Conservation (phyloP, 2,888 invertebrate species). For the Scaptodrosophila latifasciaeformis region DNA sequence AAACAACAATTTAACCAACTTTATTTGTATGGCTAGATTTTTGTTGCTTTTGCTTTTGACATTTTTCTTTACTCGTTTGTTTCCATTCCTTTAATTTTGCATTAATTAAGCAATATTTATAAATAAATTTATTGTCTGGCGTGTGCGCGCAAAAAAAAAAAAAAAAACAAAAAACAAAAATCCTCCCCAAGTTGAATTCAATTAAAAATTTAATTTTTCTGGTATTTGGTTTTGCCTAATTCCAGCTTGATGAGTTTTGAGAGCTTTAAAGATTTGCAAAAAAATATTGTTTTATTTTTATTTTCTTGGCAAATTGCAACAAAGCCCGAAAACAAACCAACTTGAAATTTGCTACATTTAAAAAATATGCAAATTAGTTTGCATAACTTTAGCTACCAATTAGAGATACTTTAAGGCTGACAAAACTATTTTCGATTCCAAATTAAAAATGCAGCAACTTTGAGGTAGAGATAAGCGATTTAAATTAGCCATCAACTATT, state of each 20-base stretch:
- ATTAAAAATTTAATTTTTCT: constrained; percentile 47
- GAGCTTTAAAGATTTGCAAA: constrained; percentile 26
- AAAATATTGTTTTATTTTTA: constrained; percentile 8
- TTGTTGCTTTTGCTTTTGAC: constrained; percentile 3
- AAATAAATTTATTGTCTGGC: constrained; percentile 56
- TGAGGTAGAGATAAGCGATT: no score
- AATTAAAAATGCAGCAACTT: no score
- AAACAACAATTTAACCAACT: constrained; percentile 28
- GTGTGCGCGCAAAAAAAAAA: constrained; percentile 30
- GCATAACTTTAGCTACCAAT: background rate
- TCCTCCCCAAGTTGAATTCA: constrained; percentile 22
- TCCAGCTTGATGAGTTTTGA: constrained; percentile 46
- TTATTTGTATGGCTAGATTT: constrained; percentile 21
- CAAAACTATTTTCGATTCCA: no score
- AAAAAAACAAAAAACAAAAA: constrained; percentile 16
- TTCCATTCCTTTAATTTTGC: constrained; percentile 46
- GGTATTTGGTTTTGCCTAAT: constrained; percentile 6
- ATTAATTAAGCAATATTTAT: constrained; percentile 58
- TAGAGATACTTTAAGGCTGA: no score
- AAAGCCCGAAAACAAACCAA: background rate
- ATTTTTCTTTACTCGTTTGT: constrained; percentile 5
- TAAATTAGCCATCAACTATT: no score
- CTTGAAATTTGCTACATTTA: background rate
- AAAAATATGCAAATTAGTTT: background rate
- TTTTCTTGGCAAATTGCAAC: background rate